Conservation (phyloP, 2,113 vertebrate genomes). For the Gnathonemus longibarbis region DNA sequence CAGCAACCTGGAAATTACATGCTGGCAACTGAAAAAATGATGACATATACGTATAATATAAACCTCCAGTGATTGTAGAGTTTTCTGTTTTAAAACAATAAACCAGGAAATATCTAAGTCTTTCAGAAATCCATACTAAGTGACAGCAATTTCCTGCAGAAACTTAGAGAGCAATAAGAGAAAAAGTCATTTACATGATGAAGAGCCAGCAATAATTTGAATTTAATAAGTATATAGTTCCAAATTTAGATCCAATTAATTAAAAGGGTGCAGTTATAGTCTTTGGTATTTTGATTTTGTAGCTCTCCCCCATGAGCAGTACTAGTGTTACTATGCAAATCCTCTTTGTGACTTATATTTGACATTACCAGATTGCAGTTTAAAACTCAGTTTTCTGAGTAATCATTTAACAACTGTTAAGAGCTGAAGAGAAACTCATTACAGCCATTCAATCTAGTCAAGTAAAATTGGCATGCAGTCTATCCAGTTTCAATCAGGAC, state of each 20-base stretch:
- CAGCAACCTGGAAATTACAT: not conserved
- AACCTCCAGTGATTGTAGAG: not conserved
- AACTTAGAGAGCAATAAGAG: not conserved
- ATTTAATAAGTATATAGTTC: not conserved
- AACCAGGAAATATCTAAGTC: not conserved
- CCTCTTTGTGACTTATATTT: slow-evolving; percentile 7
- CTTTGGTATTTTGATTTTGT: not conserved
- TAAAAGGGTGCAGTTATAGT: not conserved
- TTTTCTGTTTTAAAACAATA: not conserved
- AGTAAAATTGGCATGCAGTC: not conserved
- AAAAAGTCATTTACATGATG: not conserved
- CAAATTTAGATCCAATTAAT: not conserved
- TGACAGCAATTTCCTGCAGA: not conserved
- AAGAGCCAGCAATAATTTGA: not conserved
- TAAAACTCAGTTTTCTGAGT: slow-evolving; percentile 7
- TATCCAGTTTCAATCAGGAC: not conserved
- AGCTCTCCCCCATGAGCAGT: not conserved
- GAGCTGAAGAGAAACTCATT: not conserved
- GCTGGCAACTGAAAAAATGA: not conserved
- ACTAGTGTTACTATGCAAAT: not conserved
- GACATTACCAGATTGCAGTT: not conserved
- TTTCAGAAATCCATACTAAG: not conserved
- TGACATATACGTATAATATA: not conserved
- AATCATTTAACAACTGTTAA: slow-evolving; percentile 9
- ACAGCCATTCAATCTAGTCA: not conserved